These are phyloP conservation scores for Bombus vancouverensis DNA, from an alignment of 1,140 invertebrate species.

Conservation along the genomic window DNA sequence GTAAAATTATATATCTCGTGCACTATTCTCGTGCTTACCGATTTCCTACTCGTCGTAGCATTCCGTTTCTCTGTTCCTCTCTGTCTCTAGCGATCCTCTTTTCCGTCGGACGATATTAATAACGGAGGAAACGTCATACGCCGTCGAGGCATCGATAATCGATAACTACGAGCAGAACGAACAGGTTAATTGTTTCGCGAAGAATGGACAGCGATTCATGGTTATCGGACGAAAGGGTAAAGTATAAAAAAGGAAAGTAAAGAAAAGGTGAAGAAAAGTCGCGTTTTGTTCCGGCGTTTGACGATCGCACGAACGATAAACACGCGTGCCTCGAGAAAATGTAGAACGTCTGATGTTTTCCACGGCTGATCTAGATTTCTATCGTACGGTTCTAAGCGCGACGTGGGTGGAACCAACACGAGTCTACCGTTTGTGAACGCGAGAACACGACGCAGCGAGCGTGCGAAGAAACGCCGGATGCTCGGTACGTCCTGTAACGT, in stretches of 20 bases:
- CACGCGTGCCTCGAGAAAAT: not conserved
- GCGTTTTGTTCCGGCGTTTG: not conserved
- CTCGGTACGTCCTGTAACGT: not conserved
- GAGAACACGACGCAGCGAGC: not conserved
- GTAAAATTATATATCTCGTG: constrained; percentile 5
- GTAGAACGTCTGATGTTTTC: not conserved
- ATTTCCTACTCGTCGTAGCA: not conserved
- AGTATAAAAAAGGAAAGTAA: not conserved
- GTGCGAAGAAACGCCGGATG: not conserved
- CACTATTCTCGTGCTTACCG: not conserved
- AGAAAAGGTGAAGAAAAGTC: no score
- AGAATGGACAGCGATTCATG: not conserved
- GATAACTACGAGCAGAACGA: not conserved
- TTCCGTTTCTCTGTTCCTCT: not conserved
- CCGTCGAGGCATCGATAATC: constrained; percentile 18
- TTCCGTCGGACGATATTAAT: constrained; percentile 6
- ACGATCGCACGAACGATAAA: not conserved
- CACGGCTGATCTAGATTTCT: constrained; percentile 8
- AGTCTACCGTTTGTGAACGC: not conserved
- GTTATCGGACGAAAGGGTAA: not conserved
- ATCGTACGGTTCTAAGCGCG: not conserved
- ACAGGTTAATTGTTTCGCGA: not conserved
- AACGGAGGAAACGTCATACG: not conserved
- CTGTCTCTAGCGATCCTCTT: not conserved
- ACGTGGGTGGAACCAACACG: not conserved